phyloP scores from a whole-genome alignment of 1,140 invertebrate species.

The Dermatophagoides farinae region DNA sequence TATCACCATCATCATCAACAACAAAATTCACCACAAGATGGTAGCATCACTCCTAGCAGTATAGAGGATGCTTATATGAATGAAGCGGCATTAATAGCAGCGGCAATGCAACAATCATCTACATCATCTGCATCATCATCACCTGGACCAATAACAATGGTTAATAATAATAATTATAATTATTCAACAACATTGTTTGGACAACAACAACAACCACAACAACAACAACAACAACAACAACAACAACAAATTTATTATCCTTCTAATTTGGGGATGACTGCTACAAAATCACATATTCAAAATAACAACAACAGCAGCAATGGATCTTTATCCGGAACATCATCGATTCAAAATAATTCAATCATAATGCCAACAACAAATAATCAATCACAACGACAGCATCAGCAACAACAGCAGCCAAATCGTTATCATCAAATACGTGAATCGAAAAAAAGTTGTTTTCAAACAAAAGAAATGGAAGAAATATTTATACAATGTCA shows the following conservation, averaged over 20 bases:
- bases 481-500: conserved; percentile 13
- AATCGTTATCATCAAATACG: neutral
- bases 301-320: too few relatives aligned
- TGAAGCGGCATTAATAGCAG: neutral
- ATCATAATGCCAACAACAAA: neutral
- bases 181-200: too few relatives aligned
- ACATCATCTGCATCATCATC: neutral
- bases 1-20: too few relatives aligned
- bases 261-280: too few relatives aligned
- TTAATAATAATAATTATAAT: too few relatives aligned
- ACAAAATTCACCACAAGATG: neutral
- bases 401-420: neutral
- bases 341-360: too few relatives aligned
- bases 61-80: too few relatives aligned
- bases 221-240: too few relatives aligned
- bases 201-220: too few relatives aligned
- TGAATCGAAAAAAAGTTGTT: conserved; percentile 2
- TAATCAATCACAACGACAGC: neutral
- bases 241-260: too few relatives aligned
- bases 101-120: neutral
- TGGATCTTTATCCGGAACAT: too few relatives aligned
- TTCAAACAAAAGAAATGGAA: conserved; percentile 9
- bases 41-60: neutral
- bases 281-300: too few relatives aligned
- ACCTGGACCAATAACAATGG: neutral